Evolutionary conservation across 2,113 vertebrate genomes (phyloP).

Genomic region (Zosterops pallidus): DNA sequence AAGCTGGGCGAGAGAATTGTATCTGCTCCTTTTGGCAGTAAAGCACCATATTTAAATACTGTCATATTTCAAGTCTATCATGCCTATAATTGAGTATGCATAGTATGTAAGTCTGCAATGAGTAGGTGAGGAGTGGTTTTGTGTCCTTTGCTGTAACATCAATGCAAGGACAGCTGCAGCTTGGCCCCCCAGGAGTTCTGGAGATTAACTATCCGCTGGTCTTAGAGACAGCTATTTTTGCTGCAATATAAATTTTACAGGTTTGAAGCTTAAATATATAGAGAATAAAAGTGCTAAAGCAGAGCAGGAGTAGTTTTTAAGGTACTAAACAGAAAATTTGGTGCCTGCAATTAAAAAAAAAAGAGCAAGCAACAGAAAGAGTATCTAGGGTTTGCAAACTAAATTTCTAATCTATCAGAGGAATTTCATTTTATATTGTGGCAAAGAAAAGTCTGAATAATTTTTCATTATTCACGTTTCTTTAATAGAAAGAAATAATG

Average conservation of each 20-base stretch:
- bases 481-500: background rate
- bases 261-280: background rate
- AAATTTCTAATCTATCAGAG: background rate
- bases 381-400: background rate
- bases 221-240: background rate
- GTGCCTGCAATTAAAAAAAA: background rate
- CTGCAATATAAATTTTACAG: background rate
- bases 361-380: background rate
- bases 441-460: background rate
- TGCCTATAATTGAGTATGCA: background rate
- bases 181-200: background rate
- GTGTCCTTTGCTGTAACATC: background rate
- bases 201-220: background rate
- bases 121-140: background rate
- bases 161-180: background rate
- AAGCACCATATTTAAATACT: background rate
- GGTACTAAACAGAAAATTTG: background rate
- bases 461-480: background rate
- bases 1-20: background rate
- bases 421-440: background rate
- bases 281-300: background rate
- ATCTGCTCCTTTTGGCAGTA: background rate
- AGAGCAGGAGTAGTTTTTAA: background rate
- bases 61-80: background rate
- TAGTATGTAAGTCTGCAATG: background rate